These are phyloP conservation scores for Phocoena phocoena DNA, from an alignment of 2,113 vertebrate genomes.

Conservation along the genomic window DNA sequence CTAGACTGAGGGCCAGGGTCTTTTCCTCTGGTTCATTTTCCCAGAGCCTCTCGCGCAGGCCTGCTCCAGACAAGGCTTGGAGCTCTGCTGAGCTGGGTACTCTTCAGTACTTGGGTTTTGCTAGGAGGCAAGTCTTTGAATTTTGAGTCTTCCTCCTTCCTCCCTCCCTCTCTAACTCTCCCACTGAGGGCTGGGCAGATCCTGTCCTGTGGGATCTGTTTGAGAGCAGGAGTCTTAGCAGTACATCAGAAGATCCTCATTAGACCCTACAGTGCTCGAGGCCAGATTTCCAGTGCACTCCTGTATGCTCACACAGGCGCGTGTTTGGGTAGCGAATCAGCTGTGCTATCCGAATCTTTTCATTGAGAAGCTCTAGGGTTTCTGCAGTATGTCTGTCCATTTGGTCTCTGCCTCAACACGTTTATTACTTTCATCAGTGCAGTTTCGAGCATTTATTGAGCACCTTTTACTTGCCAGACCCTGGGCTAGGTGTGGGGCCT, in stretches of 20 bases:
- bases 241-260: neutral
- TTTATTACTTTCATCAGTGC: neutral
- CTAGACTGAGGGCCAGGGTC: neutral
- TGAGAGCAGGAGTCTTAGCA: neutral
- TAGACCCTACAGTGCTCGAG: neutral
- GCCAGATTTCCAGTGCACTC: neutral
- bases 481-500: neutral
- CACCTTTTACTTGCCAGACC: neutral
- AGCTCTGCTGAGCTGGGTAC: neutral
- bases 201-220: neutral
- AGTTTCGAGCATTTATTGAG: neutral
- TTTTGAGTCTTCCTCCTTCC: neutral
- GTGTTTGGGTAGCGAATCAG: neutral
- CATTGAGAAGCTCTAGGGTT: neutral
- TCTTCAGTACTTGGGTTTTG: neutral
- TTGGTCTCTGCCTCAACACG: neutral
- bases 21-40: neutral
- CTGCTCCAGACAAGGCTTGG: neutral
- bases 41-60: accelerated
- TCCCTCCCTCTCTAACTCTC: neutral
- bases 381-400: neutral
- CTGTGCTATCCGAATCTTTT: neutral
- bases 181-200: neutral
- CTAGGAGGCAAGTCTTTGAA: neutral
- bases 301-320: accelerated